Evolutionary conservation across 2,888 invertebrate species (phyloP), one percentile per base, ranked within the genome.

Genomic region (Luperina nickerlii): DNA sequence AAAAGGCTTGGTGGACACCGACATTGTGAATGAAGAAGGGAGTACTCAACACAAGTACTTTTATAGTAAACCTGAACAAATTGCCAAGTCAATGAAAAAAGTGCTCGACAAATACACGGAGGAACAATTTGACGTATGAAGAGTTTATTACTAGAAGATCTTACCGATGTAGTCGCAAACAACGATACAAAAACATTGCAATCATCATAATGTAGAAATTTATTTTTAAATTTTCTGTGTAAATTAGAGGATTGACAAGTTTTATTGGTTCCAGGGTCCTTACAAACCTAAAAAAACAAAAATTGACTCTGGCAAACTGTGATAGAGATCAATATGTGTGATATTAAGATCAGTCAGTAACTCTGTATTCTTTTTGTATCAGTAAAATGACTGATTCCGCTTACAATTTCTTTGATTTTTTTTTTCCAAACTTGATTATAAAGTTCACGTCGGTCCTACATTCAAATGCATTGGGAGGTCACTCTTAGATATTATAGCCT

Each of bases 31-130:
- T 92, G 97, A 97, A 88, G 96, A 97, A 20, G 97, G 97, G 8
- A 97, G 97, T 91, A 95, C 93, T 27, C 96, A 97, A 76, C 97
- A 97, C 90, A 97, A 97, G 84, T 97, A 97, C 90, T 97, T 97
- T 93, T 97, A 97, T 92, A 97, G 94, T 84, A 94, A 92, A 89
- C 96, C 97, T 2, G 94, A 96, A 76, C 97, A 97, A 80, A 97
- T 97, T 54, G 95, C 96, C 9, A 96, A 95, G 78, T 95, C 97
- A 0, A 97, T 97, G 97, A 92, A 92, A 82, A 96, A 93, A 85
- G 96, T 96, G 7, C 90, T 97, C 6, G 90, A 93, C 27, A 96
- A 96, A 79, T 96, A 96, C 86, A 90, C 92, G 66, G 81, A 90
- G 9, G 94, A 95, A 66, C 88, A 93, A 85, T 93, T 95, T 83